Evolutionary conservation across 1,140 invertebrate species (phyloP).

Genomic region (Bombus impatiens): DNA sequence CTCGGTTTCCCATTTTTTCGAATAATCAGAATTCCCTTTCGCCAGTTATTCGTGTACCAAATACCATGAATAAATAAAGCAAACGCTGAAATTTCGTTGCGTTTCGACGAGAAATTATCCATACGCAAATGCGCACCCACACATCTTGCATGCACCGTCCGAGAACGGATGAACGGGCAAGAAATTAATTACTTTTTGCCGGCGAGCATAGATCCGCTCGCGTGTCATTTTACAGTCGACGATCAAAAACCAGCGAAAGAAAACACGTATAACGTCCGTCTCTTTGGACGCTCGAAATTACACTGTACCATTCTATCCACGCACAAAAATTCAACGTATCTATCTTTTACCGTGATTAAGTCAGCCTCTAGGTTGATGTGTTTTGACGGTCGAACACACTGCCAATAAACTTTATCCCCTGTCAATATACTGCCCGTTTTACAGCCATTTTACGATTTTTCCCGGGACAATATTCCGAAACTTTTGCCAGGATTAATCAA

Average conservation of each 20-base stretch:
- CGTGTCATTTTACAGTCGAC: conserved; percentile 49
- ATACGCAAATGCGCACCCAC: neutral
- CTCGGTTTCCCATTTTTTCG: no score
- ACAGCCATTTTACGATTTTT: conserved; percentile 11
- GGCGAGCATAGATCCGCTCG: conserved; percentile 1
- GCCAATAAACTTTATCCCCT: conserved; percentile 36
- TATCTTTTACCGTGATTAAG: conserved; percentile 30
- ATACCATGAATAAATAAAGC: conserved; percentile 1
- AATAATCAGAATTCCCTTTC: no score
- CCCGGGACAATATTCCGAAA: conserved; percentile 2
- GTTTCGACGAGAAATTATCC: conserved; percentile 19
- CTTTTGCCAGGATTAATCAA: neutral
- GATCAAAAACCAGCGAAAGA: conserved; percentile 49
- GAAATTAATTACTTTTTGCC: conserved; percentile 65
- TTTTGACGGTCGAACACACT: neutral
- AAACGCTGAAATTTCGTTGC: neutral
- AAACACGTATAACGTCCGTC: neutral
- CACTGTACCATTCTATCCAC: neutral
- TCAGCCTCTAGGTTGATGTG: neutral
- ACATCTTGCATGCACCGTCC: neutral
- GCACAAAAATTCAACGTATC: conserved; percentile 8
- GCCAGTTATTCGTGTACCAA: neutral
- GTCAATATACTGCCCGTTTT: neutral
- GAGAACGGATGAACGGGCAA: conserved; percentile 40
- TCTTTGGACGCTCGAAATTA: neutral